phyloP scores from a whole-genome alignment of 2,113 vertebrate species.

The Stegostoma tigrinum region DNA sequence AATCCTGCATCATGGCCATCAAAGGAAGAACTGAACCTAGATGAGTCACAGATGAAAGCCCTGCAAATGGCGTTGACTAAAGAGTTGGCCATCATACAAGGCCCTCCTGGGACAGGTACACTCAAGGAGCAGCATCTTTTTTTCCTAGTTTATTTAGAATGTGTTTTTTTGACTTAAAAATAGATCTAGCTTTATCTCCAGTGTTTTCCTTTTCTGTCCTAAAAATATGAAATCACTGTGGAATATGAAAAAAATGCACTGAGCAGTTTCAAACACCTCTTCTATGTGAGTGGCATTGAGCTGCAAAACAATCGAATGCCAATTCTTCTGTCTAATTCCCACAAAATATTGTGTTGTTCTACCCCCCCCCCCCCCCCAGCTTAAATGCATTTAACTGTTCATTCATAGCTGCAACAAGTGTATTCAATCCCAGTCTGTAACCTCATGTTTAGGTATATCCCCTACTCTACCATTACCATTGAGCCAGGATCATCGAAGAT shows the following conservation, averaged over 20 bases:
- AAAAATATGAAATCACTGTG: not conserved
- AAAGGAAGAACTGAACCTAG: slow-evolving; percentile 68
- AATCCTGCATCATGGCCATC: slow-evolving; percentile 65
- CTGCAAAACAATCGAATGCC: not conserved
- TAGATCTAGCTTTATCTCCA: not conserved
- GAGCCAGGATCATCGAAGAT: too few species aligned
- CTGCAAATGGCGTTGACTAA: slow-evolving; percentile 81
- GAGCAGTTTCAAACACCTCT: not conserved
- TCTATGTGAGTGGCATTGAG: not conserved
- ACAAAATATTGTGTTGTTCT: not conserved
- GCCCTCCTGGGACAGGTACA: slow-evolving; percentile 89
- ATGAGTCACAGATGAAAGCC: slow-evolving; percentile 81
- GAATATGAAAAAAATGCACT: not conserved
- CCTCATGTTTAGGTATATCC: too few species aligned
- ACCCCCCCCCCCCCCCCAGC: too few species aligned
- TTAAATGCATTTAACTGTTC: too few species aligned
- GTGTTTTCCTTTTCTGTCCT: not conserved
- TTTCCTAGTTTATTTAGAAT: not conserved
- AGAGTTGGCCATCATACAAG: slow-evolving; percentile 87
- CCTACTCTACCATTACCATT: too few species aligned
- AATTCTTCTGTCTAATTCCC: not conserved
- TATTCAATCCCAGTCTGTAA: too few species aligned
- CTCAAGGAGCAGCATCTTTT: not conserved
- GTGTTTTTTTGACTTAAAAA: not conserved
- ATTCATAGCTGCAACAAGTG: too few species aligned